A percentile compares a stretch with the other conserved stretches of the same genome.
These are phyloP conservation scores for Suricata suricatta DNA, from an alignment of 2,113 vertebrate genomes.

Conservation along the genomic window DNA sequence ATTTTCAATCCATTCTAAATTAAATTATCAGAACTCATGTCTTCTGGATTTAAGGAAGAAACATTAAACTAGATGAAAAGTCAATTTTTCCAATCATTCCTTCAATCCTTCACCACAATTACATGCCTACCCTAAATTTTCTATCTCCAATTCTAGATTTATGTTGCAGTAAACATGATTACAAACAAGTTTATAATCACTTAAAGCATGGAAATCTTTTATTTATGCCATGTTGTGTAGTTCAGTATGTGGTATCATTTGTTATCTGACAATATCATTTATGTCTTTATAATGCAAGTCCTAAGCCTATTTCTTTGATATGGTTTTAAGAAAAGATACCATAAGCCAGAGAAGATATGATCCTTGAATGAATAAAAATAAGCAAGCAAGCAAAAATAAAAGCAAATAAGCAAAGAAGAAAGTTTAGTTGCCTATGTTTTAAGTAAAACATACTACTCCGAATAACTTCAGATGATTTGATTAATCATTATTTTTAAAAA, in stretches of 20 bases:
- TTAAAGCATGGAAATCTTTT: neutral
- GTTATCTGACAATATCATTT: neutral
- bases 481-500: neutral
- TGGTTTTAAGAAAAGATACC: neutral
- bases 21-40: neutral
- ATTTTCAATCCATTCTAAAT: constrained; percentile 17
- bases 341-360: neutral
- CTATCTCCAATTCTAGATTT: neutral
- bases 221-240: neutral
- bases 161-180: neutral
- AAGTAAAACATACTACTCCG: neutral
- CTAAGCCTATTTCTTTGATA: neutral
- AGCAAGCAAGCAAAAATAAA: no score
- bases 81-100: constrained; percentile 6
- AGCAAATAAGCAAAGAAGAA: neutral
- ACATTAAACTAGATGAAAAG: neutral
- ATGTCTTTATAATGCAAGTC: neutral
- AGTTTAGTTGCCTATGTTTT: neutral
- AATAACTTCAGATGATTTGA: neutral
- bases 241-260: neutral
- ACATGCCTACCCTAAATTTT: neutral
- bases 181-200: neutral
- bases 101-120: neutral
- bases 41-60: neutral
- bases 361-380: neutral